Evolutionary conservation across 2,113 vertebrate species (phyloP).

Genomic region (Barnardius zonarius): DNA sequence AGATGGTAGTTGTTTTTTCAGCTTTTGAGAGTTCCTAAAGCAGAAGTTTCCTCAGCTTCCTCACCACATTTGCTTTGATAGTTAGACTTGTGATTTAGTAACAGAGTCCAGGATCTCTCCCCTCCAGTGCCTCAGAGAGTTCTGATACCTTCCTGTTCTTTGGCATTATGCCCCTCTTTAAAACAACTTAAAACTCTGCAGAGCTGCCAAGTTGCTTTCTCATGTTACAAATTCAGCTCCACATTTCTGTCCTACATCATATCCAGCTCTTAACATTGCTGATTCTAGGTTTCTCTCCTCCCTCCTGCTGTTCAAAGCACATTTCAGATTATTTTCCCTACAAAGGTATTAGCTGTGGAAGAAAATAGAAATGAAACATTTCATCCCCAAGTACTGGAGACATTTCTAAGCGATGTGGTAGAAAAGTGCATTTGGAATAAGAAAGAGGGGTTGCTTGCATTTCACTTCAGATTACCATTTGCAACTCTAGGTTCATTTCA

Average conservation of each 20-base stretch:
- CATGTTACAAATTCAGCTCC: not conserved
- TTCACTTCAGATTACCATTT: conserved; percentile 5
- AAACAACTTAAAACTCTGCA: not conserved
- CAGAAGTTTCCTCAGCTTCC: not conserved
- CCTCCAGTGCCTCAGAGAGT: not conserved
- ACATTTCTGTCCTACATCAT: not conserved
- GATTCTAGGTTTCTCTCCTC: not conserved
- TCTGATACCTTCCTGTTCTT: not conserved
- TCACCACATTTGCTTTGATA: not conserved
- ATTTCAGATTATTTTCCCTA: not conserved
- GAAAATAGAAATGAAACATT: not conserved
- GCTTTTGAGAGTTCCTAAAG: not conserved
- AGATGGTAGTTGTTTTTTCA: not conserved
- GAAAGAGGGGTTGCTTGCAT: not conserved
- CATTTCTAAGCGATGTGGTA: not conserved
- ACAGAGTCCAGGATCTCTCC: not conserved
- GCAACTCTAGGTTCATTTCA: not conserved
- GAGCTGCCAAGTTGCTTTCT: not conserved
- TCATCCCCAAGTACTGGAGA: not conserved
- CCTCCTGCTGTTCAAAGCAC: not conserved
- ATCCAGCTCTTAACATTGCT: not conserved
- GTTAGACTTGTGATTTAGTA: not conserved
- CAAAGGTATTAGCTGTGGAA: not conserved
- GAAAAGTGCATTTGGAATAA: not conserved
- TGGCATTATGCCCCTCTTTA: not conserved